Percentiles rank a stretch among this genome's conserved stretches.
These are phyloP conservation scores for Lemur catta DNA, from an alignment of 2,797 vertebrate genomes.

Conservation along the genomic window DNA sequence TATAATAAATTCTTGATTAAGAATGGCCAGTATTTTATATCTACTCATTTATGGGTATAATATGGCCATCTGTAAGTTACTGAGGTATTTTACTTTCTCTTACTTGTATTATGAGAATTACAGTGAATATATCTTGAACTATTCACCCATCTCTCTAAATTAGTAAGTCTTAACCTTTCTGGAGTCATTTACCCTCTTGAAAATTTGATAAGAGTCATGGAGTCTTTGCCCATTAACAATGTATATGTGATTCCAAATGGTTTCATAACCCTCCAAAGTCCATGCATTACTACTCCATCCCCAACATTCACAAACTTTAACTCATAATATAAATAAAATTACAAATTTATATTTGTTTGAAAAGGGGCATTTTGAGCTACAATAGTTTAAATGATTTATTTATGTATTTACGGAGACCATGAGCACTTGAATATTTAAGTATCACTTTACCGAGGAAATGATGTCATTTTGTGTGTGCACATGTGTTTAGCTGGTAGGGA, in stretches of 20 bases:
- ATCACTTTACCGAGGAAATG: neutral
- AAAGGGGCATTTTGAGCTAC: neutral
- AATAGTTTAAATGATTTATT: neutral
- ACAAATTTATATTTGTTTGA: constrained; percentile 1
- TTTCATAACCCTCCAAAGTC: neutral
- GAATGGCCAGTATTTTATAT: neutral
- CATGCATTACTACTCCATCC: neutral
- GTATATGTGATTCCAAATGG: neutral
- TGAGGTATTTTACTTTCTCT: neutral
- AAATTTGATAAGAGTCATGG: neutral
- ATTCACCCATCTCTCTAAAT: neutral
- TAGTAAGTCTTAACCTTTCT: neutral
- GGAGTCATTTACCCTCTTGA: neutral
- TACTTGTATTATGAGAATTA: neutral
- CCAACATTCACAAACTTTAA: neutral
- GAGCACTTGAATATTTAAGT: neutral
- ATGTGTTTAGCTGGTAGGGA: neutral
- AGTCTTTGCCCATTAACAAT: neutral
- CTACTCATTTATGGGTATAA: neutral
- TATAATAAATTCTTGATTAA: neutral
- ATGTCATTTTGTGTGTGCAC: neutral
- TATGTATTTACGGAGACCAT: neutral
- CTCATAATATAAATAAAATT: neutral
- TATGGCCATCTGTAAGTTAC: neutral
- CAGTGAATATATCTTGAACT: neutral